phyloP scores from a whole-genome alignment of 2,113 vertebrate genomes.

The Choloepus hoffmanni region DNA sequence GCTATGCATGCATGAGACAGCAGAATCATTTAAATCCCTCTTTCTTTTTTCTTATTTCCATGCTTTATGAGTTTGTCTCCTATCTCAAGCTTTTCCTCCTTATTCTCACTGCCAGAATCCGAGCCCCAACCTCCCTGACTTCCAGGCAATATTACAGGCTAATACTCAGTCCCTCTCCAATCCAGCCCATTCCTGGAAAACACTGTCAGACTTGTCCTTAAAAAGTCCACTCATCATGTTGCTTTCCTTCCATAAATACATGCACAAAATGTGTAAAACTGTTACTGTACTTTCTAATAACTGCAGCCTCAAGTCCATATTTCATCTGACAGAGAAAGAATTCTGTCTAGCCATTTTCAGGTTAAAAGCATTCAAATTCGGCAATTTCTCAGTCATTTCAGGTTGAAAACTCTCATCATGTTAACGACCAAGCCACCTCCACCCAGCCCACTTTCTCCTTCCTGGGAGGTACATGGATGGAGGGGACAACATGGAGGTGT shows the following conservation, averaged over 20 bases:
- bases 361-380: neutral
- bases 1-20: no score
- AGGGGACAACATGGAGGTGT: neutral
- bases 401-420: neutral
- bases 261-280: neutral
- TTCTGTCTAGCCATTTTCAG: neutral
- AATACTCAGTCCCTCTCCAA: neutral
- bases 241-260: neutral
- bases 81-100: neutral
- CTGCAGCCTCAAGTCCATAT: neutral
- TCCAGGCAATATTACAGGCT: neutral
- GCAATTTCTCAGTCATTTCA: neutral
- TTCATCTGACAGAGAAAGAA: neutral
- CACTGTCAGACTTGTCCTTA: no score
- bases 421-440: neutral
- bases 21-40: neutral
- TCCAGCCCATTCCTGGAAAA: neutral
- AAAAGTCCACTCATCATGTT: neutral
- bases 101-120: neutral
- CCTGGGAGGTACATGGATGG: no score
- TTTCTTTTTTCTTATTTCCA: neutral
- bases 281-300: neutral
- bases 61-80: neutral
- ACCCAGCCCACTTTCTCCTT: neutral
- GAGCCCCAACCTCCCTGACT: accelerated